Percentiles rank a stretch among this genome's conserved stretches.
phyloP scores from a whole-genome alignment of 1,140 invertebrate genomes.

The Nephotettix cincticeps region DNA sequence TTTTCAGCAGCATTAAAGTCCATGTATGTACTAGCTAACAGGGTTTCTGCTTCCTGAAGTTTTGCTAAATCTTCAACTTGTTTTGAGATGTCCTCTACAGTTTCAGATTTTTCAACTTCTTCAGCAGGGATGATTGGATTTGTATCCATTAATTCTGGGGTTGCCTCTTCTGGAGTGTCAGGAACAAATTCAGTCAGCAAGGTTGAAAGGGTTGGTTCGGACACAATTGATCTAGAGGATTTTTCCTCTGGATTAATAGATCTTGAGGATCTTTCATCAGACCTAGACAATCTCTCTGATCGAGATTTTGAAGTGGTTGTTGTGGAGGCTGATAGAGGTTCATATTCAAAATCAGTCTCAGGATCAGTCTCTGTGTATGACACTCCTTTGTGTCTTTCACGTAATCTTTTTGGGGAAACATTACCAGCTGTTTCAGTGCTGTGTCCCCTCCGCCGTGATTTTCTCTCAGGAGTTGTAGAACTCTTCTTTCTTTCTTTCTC shows the following conservation, averaged over 20 bases:
- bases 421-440: not conserved
- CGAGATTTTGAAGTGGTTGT: not conserved
- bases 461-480: constrained; percentile 9
- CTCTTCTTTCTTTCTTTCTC: constrained; percentile 14
- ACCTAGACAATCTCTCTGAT: too few relatives aligned
- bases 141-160: constrained; percentile 27
- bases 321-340: not conserved
- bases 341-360: constrained; percentile 8
- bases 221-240: not conserved
- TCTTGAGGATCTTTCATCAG: too few relatives aligned
- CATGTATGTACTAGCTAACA: constrained; percentile 35
- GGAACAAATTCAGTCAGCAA: not conserved
- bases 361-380: not conserved
- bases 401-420: constrained; percentile 25
- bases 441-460: constrained; percentile 36
- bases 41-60: constrained; percentile 38
- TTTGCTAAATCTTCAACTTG: constrained; percentile 39
- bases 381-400: constrained; percentile 25
- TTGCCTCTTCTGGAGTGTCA: constrained; percentile 33
- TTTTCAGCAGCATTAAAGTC: constrained; percentile 35
- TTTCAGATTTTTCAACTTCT: not conserved
- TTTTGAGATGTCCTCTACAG: constrained; percentile 36
- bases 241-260: too few relatives aligned
- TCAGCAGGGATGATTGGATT: not conserved
- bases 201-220: constrained; percentile 2